Base-by-base conservation (phyloP, 2,113 vertebrate species). In the Nannospalax galili region DNA sequence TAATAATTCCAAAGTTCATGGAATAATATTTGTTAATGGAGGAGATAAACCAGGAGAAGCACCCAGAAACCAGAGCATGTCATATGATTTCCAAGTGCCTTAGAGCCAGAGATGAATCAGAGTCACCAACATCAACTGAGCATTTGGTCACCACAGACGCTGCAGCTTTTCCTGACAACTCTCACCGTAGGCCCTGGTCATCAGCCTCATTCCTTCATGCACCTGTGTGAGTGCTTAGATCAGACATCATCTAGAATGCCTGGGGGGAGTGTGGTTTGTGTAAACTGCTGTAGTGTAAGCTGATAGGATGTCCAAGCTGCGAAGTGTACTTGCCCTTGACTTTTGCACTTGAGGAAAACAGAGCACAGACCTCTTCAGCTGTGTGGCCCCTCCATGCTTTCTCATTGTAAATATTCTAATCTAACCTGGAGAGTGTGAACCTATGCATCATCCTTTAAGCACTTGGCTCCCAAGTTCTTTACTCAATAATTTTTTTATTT, bases 321-420 rank as follows among this genome's bases (percentile, higher is more conserved):
- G 4, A 48, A 40, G 7, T 6, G 5, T 5, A 9, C 3, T 6
- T 0, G 2, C 24, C 40, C 5, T 79, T 60, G 7, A 52, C 14
- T 32, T 75, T 52, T 72, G 8, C 24, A 26, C 2, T 0, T 0
- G 3, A 81, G 52, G 72, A 90, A 64, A 69, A 8, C 11, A 24
- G 45, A 85, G n/a, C 6, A 30, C 48, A 86, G 70, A n/a, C n/a
- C 42, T 52, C 19, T 4, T 20, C 10, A 84, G 15, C 70, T 48
- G 0, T 69, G 60, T 64, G 79, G 75, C 24, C 5, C 32, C 24
- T 20, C 15, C 3, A 1, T 60, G 10, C 45, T 82, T 12, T 17
- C 6, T 62, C 28, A 28, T 11, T 35, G 37, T 67, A 15, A 37
- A 30, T 14, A 42, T 74, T 84, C 81, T 56, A 42, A 79, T n/a